Evolutionary conservation across 1,140 invertebrate genomes (phyloP).

Genomic region (Monochamus saltuarius): DNA sequence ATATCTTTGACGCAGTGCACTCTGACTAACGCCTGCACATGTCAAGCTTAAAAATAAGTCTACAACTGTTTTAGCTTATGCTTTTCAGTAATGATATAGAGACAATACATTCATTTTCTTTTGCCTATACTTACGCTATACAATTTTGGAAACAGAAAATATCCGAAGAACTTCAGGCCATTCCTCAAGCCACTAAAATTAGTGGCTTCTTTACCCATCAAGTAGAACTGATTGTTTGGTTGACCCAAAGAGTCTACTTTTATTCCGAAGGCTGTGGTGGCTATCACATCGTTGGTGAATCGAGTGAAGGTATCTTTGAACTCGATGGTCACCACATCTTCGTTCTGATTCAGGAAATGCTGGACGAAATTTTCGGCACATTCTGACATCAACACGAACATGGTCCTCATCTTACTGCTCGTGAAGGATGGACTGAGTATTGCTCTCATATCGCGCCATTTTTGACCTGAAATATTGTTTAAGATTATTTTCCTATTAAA

Average conservation of each 20-base stretch:
- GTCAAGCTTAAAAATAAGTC: too few species aligned
- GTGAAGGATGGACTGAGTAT: slow-evolving; percentile 51
- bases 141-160: slow-evolving; percentile 6
- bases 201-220: slow-evolving; percentile 42
- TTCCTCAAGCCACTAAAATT: slow-evolving; percentile 20
- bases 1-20: neutral
- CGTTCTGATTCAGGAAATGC: slow-evolving; percentile 34
- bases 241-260: slow-evolving; percentile 51
- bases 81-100: too few species aligned
- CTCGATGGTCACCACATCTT: slow-evolving; percentile 33
- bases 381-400: slow-evolving; percentile 43
- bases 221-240: slow-evolving; percentile 53
- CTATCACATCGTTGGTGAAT: slow-evolving; percentile 48
- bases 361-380: slow-evolving; percentile 37
- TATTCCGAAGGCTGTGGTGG: slow-evolving; percentile 47
- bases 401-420: slow-evolving; percentile 47
- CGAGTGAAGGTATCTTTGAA: slow-evolving; percentile 46
- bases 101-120: slow-evolving; percentile 34
- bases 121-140: slow-evolving; percentile 32
- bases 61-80: too few species aligned
- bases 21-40: too few species aligned
- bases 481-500: neutral
- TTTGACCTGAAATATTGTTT: slow-evolving; percentile 37
- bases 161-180: slow-evolving; percentile 6
- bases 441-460: slow-evolving; percentile 49